Evolutionary conservation across 2,797 vertebrate species (phyloP).

Genomic region (Sylvilagus floridanus): DNA sequence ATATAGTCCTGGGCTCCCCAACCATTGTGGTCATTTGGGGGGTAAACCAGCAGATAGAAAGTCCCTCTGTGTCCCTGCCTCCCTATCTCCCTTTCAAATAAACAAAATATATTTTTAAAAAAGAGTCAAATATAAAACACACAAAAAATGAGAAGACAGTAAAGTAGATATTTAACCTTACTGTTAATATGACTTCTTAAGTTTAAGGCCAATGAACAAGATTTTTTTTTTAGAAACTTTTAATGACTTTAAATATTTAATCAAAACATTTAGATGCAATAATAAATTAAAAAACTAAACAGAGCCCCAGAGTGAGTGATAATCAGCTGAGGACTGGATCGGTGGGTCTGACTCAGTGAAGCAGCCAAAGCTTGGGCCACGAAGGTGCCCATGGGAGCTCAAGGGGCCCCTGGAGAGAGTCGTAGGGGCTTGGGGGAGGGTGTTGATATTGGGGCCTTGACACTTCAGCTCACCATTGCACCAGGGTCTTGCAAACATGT

Average conservation of each 20-base stretch:
- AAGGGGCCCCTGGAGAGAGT: background rate
- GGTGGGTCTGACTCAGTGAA: background rate
- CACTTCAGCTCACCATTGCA: background rate
- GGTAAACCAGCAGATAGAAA: no score
- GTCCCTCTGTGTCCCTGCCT: no score
- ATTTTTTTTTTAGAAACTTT: background rate
- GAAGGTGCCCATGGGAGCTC: accelerated
- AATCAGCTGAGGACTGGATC: background rate
- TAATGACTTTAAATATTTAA: background rate
- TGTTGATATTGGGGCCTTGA: accelerated
- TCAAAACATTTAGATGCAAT: background rate
- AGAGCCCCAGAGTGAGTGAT: background rate
- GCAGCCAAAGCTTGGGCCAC: background rate
- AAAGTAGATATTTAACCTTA: background rate
- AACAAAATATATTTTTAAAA: no score
- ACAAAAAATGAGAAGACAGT: background rate
- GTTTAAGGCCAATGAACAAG: background rate
- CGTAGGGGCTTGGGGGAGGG: background rate
- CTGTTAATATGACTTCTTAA: background rate
- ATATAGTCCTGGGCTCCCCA: no score
- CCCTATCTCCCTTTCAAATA: no score
- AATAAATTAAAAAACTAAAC: background rate
- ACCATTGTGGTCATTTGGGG: no score
- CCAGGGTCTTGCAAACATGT: background rate
- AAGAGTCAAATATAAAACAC: background rate